A percentile compares a stretch with the other conserved stretches of the same genome.
Evolutionary conservation across 2,113 vertebrate genomes (phyloP).

Genomic region (Podarcis raffonei): DNA sequence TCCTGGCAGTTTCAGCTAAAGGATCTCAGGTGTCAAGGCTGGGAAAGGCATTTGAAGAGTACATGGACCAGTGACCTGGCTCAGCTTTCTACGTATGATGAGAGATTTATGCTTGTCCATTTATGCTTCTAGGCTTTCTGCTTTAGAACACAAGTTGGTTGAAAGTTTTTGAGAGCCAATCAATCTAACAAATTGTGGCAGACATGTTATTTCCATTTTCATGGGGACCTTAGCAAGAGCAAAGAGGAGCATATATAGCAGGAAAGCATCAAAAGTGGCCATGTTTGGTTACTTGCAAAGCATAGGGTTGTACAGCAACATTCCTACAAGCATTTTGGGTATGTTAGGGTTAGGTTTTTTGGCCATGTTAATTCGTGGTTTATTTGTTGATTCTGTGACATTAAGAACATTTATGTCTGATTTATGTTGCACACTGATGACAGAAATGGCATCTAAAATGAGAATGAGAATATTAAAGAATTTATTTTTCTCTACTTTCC

Average conservation of each 20-base stretch:
- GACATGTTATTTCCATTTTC: neutral
- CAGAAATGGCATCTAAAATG: slow-evolving; percentile 49
- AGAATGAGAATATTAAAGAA: slow-evolving; percentile 55
- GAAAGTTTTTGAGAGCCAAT: neutral
- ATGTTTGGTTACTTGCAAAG: neutral
- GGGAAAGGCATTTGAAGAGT: no score
- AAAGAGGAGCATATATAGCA: neutral
- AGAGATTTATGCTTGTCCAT: neutral
- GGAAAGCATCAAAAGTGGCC: neutral
- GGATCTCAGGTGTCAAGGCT: neutral
- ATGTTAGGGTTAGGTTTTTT: neutral
- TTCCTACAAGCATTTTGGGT: neutral
- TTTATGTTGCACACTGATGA: slow-evolving; percentile 44
- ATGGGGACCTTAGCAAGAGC: neutral
- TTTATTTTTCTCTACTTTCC: slow-evolving; percentile 45
- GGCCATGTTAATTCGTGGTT: neutral
- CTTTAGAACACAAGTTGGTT: neutral
- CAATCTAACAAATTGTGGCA: neutral
- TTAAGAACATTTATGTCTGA: slow-evolving; percentile 6
- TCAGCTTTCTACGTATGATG: neutral
- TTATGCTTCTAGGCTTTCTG: neutral
- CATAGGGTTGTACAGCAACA: neutral
- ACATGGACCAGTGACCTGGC: neutral
- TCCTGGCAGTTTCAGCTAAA: neutral
- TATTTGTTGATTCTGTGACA: neutral